A percentile compares a stretch with the other conserved stretches of the same genome.
phyloP scores from a whole-genome alignment of 2,113 vertebrate genomes.

The Harpagus bidentatus region DNA sequence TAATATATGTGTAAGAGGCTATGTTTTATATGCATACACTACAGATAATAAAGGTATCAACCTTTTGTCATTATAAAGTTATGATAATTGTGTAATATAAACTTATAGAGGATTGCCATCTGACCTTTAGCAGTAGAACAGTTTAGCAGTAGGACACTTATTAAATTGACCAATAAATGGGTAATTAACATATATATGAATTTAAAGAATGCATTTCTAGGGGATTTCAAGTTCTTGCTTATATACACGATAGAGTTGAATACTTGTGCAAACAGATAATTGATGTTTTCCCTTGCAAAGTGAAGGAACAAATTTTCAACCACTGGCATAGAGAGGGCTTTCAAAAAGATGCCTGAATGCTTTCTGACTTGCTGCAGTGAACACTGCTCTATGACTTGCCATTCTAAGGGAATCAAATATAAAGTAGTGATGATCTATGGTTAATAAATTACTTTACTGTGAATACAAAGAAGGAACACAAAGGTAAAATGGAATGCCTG shows the following conservation, averaged over 20 bases:
- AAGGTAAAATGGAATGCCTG: not conserved
- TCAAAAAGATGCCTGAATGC: not conserved
- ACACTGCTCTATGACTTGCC: not conserved
- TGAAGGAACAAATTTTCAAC: not conserved
- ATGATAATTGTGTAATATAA: not conserved
- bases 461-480: not conserved
- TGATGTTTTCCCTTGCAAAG: not conserved
- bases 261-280: not conserved
- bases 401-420: not conserved
- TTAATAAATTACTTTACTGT: not conserved
- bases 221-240: not conserved
- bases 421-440: not conserved
- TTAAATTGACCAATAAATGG: not conserved
- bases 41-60: not conserved
- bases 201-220: not conserved
- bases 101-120: not conserved
- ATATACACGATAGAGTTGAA: not conserved
- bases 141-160: not conserved
- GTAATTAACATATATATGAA: not conserved
- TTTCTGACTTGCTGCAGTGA: not conserved
- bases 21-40: not conserved
- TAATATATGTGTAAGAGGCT: not conserved
- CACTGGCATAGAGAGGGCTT: not conserved
- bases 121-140: not conserved
- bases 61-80: not conserved